phyloP scores from a whole-genome alignment of 2,888 invertebrate species.

The Cerceris rybyensis region DNA sequence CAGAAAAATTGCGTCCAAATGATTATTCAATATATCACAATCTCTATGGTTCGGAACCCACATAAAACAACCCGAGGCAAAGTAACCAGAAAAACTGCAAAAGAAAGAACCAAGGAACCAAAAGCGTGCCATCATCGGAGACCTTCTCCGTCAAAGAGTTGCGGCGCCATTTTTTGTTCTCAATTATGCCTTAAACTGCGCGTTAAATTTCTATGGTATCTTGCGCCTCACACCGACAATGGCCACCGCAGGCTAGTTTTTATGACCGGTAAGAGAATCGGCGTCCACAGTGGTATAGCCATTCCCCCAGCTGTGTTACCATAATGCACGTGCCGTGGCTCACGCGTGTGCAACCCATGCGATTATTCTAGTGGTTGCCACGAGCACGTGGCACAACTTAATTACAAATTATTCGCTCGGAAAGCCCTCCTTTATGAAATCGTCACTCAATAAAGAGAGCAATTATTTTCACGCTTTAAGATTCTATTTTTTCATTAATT shows the following conservation, averaged over 20 bases:
- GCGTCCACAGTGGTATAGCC: background rate
- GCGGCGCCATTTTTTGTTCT: background rate
- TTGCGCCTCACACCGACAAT: no score
- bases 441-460: background rate
- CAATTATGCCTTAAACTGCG: background rate
- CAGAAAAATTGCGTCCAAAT: no score
- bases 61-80: no score
- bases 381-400: constrained; percentile 61
- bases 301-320: constrained; percentile 20
- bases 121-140: no score
- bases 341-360: constrained; percentile 45
- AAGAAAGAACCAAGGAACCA: no score
- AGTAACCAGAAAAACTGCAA: no score
- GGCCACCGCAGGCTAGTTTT: background rate
- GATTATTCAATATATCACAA: no score
- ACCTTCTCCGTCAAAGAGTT: no score
- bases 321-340: constrained; percentile 41
- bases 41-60: no score
- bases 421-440: constrained; percentile 3
- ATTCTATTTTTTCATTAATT: no score
- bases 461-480: background rate
- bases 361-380: constrained; percentile 8
- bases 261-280: background rate
- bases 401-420: constrained; percentile 42
- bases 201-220: background rate